Conservation (phyloP, 2,888 invertebrate species). For the Chalcis sispes region DNA sequence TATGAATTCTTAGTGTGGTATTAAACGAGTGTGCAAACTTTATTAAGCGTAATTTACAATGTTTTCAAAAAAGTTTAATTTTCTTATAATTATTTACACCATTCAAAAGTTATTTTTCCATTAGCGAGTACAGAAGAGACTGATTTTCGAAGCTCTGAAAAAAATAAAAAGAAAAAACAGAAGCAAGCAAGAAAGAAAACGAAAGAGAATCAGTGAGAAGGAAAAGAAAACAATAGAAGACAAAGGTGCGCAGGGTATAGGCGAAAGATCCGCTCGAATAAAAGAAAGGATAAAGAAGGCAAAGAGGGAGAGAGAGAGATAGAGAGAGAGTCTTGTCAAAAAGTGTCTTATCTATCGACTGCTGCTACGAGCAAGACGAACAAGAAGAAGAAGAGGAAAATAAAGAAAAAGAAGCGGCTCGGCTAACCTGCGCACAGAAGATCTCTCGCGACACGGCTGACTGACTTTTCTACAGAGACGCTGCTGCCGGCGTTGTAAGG, state of each 20-base stretch:
- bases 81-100: too few relatives aligned
- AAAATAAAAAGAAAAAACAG: not conserved
- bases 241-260: conserved; percentile 2
- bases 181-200: not conserved
- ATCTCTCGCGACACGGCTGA: conserved; percentile 56
- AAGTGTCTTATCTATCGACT: conserved; percentile 2
- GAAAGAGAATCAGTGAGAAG: not conserved
- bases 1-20: too few relatives aligned
- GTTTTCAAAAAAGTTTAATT: too few relatives aligned
- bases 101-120: not conserved
- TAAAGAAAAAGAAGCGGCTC: conserved; percentile 52
- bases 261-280: not conserved
- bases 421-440: not conserved
- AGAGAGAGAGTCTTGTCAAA: conserved; percentile 6
- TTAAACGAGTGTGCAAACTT: too few relatives aligned
- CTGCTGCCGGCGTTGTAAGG: conserved; percentile 45
- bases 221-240: conserved; percentile 39
- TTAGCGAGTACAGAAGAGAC: not conserved
- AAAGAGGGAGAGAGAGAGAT: conserved; percentile 55
- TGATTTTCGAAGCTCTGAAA: not conserved
- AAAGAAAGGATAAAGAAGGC: conserved; percentile 27
- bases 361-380: not conserved
- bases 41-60: too few relatives aligned
- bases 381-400: too few relatives aligned
- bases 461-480: conserved; percentile 60